Conservation (phyloP, 2,888 invertebrate species). For the Hyles lineata region DNA sequence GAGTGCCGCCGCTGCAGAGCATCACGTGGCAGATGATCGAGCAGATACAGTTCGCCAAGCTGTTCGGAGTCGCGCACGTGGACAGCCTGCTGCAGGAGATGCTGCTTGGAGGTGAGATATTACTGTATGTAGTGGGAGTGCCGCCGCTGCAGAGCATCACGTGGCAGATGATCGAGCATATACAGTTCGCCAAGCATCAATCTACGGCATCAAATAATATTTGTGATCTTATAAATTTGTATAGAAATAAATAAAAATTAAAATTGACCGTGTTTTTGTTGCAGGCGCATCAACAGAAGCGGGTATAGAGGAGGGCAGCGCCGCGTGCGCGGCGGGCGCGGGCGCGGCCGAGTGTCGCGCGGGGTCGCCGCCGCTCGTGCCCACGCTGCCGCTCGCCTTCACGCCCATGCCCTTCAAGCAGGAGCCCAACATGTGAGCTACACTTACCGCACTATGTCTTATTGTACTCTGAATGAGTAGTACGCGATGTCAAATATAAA, state of each 20-base stretch:
- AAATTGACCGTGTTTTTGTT: too few relatives aligned
- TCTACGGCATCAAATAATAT: too few relatives aligned
- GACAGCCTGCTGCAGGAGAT: constrained; percentile 98
- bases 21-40: constrained; percentile 99
- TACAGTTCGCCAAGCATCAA: too few relatives aligned
- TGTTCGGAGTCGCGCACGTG: constrained; percentile 97
- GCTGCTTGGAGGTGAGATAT: constrained; percentile 92
- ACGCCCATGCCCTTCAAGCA: constrained; percentile 74
- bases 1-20: constrained; percentile 94
- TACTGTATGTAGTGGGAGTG: too few relatives aligned
- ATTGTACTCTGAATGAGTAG: too few relatives aligned
- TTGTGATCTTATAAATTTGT: too few relatives aligned
- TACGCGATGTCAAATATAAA: too few relatives aligned
- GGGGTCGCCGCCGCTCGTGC: constrained; percentile 61
- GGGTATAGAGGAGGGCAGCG: constrained; percentile 51
- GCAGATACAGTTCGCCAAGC: constrained; percentile 97
- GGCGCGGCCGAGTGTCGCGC: constrained; percentile 21
- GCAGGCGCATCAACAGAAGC: constrained; percentile 75
- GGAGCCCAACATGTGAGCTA: constrained; percentile 74
- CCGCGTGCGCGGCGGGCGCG: constrained; percentile 37
- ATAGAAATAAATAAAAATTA: too few relatives aligned
- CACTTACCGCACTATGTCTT: not conserved
- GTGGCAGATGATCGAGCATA: too few relatives aligned
- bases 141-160: too few relatives aligned
- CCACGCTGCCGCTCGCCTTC: constrained; percentile 56